Conservation (phyloP, 2,888 invertebrate genomes). For the Cosmia pyralina region DNA sequence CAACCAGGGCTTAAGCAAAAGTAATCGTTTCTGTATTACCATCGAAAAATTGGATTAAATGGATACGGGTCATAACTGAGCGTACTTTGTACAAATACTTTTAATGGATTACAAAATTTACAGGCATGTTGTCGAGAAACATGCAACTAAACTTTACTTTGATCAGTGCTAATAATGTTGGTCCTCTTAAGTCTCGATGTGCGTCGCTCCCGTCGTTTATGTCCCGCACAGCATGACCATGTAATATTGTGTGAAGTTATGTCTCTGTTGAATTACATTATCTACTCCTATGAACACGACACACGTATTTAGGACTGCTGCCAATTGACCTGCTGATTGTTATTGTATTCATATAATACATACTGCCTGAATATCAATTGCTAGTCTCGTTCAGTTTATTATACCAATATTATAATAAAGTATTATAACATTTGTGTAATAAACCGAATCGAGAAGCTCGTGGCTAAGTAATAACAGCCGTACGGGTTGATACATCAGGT, state of each 20-base stretch:
- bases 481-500: too few species aligned
- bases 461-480: too few species aligned
- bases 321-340: conserved; percentile 54
- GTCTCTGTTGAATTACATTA: conserved; percentile 18
- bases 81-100: not conserved
- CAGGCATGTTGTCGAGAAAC: too few species aligned
- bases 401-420: conserved; percentile 30
- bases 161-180: not conserved
- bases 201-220: not conserved
- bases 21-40: not conserved
- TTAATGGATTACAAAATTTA: not conserved
- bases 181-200: too few species aligned
- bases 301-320: conserved; percentile 46
- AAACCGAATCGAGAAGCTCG: too few species aligned
- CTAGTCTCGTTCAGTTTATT: conserved; percentile 8
- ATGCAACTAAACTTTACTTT: not conserved
- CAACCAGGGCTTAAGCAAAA: too few species aligned
- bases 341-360: conserved; percentile 36
- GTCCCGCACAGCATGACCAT: not conserved
- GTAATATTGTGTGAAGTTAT: not conserved
- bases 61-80: not conserved
- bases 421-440: not conserved
- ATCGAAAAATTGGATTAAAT: not conserved
- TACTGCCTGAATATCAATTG: conserved; percentile 48
- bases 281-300: conserved; percentile 18